Evolutionary conservation across 2,797 vertebrate genomes (phyloP), one percentile per base, ranked within the genome.

Genomic region (Falco cherrug): DNA sequence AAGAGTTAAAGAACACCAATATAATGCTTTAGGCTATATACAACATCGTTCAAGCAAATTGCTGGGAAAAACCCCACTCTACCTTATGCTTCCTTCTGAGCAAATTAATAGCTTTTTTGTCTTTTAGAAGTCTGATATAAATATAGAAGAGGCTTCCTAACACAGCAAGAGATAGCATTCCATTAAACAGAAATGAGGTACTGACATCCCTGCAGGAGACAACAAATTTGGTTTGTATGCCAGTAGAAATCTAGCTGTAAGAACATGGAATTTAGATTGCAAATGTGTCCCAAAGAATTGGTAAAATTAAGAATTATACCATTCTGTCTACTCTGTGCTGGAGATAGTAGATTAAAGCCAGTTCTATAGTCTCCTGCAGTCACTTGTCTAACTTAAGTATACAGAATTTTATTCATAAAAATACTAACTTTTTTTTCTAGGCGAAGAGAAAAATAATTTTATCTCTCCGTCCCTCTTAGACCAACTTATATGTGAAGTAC

Each of bases 201-300:
- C 6, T 24, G 43, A 7, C 8, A 33, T 26, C 18, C 11, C 15
- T 50, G 6, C 13, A 74, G 28, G 10, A 70, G 11, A 73, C 9
- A 37, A 1, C 1, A 16, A 26, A 53, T 70, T 33, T 8, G 1
- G 7, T 73, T 73, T 71, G 41, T 5, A 56, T 70, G 78, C 10
- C 13, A 64, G 37, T 43, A 45, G 31, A 80, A 68, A 73, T 25
- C 10, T 45, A 41, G 2, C 8, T 65, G 47, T 5, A 76, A 69
- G 29, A 82, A 31, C 11, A 47, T 24, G 17, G 15, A 70, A 10
- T 28, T 80, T 28, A 65, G 59, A 65, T 6, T 64, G 37, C 8
- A 64, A 85, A 60, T 8, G 39, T 0, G 4, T 11, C 3, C 18
- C 3, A 2, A 65, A 7, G 12, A 61, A 10, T 0, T 39, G 17